Conservation (phyloP, 2,888 invertebrate species). For the Caenorhabditis wallacei region DNA sequence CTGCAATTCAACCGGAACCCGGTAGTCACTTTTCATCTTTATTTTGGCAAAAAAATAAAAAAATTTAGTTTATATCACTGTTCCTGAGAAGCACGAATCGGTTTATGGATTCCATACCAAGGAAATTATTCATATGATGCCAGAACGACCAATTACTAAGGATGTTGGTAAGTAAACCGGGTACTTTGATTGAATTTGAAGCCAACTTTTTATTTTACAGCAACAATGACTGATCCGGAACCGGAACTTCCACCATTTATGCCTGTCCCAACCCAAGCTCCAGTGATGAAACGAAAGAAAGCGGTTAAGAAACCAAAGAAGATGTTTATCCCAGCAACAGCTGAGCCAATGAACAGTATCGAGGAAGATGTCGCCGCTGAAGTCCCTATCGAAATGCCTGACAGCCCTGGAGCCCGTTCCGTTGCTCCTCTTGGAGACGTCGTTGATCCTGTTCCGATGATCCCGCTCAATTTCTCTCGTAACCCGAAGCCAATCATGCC, state of each 20-base stretch:
- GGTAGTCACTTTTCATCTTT: not conserved
- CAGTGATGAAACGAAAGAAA: slow-evolving; percentile 55
- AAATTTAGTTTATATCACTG: slow-evolving; percentile 56
- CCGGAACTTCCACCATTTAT: slow-evolving; percentile 15
- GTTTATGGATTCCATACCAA: slow-evolving; percentile 68
- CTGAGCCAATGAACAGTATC: slow-evolving; percentile 49
- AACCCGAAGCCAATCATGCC: slow-evolving; percentile 64
- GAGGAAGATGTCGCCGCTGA: slow-evolving; percentile 57
- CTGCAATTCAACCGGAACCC: slow-evolving; percentile 58
- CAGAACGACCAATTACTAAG: slow-evolving; percentile 52
- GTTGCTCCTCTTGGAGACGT: slow-evolving; percentile 59
- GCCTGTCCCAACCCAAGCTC: slow-evolving; percentile 24
- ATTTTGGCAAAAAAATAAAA: not conserved
- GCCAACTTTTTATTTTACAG: slow-evolving; percentile 39
- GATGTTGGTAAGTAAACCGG: slow-evolving; percentile 63
- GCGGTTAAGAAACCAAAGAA: slow-evolving; percentile 62
- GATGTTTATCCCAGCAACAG: slow-evolving; percentile 63
- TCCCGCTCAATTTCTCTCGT: slow-evolving; percentile 46
- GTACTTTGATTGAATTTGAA: not conserved
- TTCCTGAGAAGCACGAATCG: slow-evolving; percentile 64
- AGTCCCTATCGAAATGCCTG: slow-evolving; percentile 52
- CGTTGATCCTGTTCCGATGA: slow-evolving; percentile 29
- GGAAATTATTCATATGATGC: slow-evolving; percentile 65
- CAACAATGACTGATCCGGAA: slow-evolving; percentile 60
- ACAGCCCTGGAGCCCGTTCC: slow-evolving; percentile 59